Base-by-base conservation (phyloP, 2,797 vertebrate species). In the Erethizon dorsatum region DNA sequence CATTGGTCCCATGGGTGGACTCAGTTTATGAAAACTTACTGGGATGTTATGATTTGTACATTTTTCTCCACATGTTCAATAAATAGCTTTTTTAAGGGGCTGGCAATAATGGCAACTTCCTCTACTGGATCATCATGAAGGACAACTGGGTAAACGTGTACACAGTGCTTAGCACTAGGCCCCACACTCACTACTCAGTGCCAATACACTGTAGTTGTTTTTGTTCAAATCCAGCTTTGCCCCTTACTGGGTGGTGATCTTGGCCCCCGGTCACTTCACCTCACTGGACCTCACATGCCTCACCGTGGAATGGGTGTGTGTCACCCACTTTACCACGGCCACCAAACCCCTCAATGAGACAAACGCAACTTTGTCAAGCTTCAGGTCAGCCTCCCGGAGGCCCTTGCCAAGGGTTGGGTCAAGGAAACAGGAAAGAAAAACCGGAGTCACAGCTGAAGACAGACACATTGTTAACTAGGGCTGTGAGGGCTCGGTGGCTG, bases 231-330 rank as follows among this genome's bases (percentile, higher is more conserved):
- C 63, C 54, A 91, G 24, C 63, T 87, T 56, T 90, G 54, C 31
- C 22, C 33, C 73, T 94, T 50, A 26, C 20, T 52, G 54, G 18
- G 2, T 45, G 26, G 52, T 45, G 50, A 57, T 61, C 71, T 86
- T 80, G 89, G 18, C 59, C 50, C 50, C 78, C 28, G 52, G 67
- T 37, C 37, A 15, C 22, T 67, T 95, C 47, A 37, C 37, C 20
- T 69, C 8, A 0, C n/a, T 31, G 37, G 31, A 41, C n/a, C 50
- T 90, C 63, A 41, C 14, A 83, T 93, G 65, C 33, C 56, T 77
- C n/a, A 71, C 87, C 86, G 41, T 93, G n/a, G 56, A 77, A 71
- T 88, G 82, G 63, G 69, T 57, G 31, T n/a, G 33, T 37, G 45
- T 28, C 47, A 28, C 6, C 14, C 57, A 13, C 63, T 28, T 93